Evolutionary conservation across 2,113 vertebrate genomes (phyloP).

Genomic region (Castor canadensis): DNA sequence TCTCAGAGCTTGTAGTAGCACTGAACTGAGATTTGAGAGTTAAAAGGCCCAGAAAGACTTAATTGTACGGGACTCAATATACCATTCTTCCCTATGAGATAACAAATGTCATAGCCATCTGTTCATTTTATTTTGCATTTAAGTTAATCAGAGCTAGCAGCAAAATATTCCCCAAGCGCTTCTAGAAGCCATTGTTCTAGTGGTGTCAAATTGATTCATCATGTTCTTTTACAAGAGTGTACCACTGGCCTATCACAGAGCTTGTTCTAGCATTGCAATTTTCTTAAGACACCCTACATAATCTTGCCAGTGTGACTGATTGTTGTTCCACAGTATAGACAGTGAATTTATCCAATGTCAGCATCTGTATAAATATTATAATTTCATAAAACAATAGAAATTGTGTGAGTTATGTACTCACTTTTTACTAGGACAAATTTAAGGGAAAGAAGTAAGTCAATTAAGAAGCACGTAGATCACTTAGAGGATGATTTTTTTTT

Average conservation of each 20-base stretch:
- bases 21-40: background rate
- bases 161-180: slow-evolving; percentile 27
- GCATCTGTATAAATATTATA: background rate
- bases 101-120: slow-evolving; percentile 15
- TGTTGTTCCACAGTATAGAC: background rate
- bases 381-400: slow-evolving; percentile 1
- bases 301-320: background rate
- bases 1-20: background rate
- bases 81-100: background rate
- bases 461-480: slow-evolving; percentile 23
- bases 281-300: background rate
- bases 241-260: background rate
- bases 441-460: slow-evolving; percentile 6
- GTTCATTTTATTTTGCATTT: slow-evolving; percentile 34
- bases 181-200: background rate
- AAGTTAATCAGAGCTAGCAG: slow-evolving; percentile 37
- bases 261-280: background rate
- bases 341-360: background rate
- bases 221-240: background rate
- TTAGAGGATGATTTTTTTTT: background rate
- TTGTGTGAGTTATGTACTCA: background rate
- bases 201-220: background rate
- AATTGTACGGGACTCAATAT: background rate
- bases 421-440: slow-evolving; percentile 29
- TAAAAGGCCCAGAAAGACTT: slow-evolving; percentile 34